These are phyloP conservation scores for Stegophylla sp. DNA, from an alignment of 2,888 invertebrate species.

Conservation along the genomic window DNA sequence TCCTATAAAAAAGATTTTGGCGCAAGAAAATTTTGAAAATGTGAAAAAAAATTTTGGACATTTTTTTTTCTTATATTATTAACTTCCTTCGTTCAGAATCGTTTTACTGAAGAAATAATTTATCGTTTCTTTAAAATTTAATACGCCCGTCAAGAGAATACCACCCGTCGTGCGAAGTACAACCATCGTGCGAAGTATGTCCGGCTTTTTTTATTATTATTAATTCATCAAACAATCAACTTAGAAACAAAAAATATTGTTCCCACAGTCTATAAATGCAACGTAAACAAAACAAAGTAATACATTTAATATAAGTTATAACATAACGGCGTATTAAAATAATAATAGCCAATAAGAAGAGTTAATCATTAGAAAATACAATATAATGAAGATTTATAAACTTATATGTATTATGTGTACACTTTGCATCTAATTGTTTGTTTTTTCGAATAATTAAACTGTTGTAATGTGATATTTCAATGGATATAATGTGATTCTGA, in stretches of 20 bases:
- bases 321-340: slow-evolving; percentile 10
- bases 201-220: too few species aligned
- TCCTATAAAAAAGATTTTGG: too few species aligned
- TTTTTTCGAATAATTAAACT: slow-evolving; percentile 17
- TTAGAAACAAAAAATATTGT: slow-evolving; percentile 3
- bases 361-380: background rate
- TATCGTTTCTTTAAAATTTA: too few species aligned
- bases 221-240: slow-evolving; percentile 1
- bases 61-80: too few species aligned
- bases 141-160: too few species aligned
- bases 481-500: background rate
- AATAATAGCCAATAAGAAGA: background rate
- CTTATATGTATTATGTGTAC: background rate
- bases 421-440: background rate
- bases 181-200: too few species aligned
- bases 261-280: slow-evolving; percentile 31
- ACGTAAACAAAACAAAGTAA: slow-evolving; percentile 5
- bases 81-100: too few species aligned
- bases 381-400: background rate
- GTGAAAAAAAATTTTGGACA: too few species aligned
- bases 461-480: slow-evolving; percentile 33
- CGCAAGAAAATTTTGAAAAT: too few species aligned
- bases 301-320: slow-evolving; percentile 32
- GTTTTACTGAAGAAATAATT: too few species aligned
- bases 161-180: too few species aligned